A percentile compares a stretch with the other conserved stretches of the same genome.
Evolutionary conservation across 2,113 vertebrate genomes (phyloP).

Genomic region (Actenoides hombroni): DNA sequence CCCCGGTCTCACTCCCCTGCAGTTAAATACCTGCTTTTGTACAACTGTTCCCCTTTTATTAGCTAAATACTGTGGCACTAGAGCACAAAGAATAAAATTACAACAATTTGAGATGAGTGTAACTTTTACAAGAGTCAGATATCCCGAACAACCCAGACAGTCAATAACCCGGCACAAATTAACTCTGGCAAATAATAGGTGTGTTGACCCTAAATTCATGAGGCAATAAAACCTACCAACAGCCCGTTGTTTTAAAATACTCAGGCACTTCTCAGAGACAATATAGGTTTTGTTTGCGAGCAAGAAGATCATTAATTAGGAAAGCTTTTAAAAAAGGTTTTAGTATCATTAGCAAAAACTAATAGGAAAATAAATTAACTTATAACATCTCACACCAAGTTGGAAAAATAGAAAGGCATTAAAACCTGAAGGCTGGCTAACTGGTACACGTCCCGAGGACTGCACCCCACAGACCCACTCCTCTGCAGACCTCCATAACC

Average conservation of each 20-base stretch:
- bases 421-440: not conserved
- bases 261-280: constrained; percentile 19
- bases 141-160: not conserved
- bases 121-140: constrained; percentile 47
- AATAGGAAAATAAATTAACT: constrained; percentile 37
- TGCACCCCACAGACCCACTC: not conserved
- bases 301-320: constrained; percentile 32
- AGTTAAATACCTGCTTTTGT: constrained; percentile 19
- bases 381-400: constrained; percentile 6
- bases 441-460: not conserved
- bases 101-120: constrained; percentile 28
- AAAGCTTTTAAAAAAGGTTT: constrained; percentile 13
- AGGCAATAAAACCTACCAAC: constrained; percentile 36
- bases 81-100: not conserved
- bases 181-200: constrained; percentile 54
- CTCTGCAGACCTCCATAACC: not conserved
- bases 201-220: constrained; percentile 58
- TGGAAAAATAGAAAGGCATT: not conserved
- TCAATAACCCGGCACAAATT: constrained; percentile 49
- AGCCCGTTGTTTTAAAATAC: constrained; percentile 12
- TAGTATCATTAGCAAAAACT: constrained; percentile 49
- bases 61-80: not conserved
- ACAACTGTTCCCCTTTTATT: not conserved
- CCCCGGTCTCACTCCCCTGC: not conserved
- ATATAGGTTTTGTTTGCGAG: constrained; percentile 28